These are phyloP conservation scores for Plagiodera versicolora DNA, from an alignment of 2,888 invertebrate genomes.

Conservation along the genomic window DNA sequence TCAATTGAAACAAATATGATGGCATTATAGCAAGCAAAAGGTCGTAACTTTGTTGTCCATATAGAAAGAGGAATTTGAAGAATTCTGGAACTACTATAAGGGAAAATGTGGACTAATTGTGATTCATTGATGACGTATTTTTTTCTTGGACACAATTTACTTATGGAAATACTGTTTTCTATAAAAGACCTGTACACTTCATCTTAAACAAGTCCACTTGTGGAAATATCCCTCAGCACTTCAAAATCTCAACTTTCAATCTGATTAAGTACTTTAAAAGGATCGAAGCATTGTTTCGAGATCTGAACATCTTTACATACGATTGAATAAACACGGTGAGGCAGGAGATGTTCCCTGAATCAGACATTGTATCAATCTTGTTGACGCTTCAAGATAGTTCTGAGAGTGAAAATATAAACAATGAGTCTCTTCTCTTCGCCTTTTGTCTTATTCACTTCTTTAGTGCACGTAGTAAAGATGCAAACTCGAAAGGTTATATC, in stretches of 20 bases:
- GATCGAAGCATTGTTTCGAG: slow-evolving; percentile 9
- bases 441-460: slow-evolving; percentile 18
- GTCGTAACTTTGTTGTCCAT: no score
- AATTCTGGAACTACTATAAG: no score
- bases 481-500: slow-evolving; percentile 11
- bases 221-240: slow-evolving; percentile 23
- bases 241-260: slow-evolving; percentile 28
- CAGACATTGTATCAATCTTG: slow-evolving; percentile 35
- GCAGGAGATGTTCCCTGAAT: slow-evolving; percentile 32
- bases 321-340: slow-evolving; percentile 39
- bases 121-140: no score
- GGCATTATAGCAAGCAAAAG: no score
- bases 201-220: slow-evolving; percentile 8
- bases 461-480: slow-evolving; percentile 18
- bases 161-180: no score
- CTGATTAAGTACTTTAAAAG: slow-evolving; percentile 25
- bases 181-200: neutral
- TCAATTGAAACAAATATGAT: no score
- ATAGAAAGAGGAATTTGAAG: no score
- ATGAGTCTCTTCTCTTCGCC: slow-evolving; percentile 23
- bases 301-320: no score
- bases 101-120: no score
- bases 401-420: slow-evolving; percentile 31
- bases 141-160: no score
- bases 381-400: slow-evolving; percentile 33